phyloP scores from a whole-genome alignment of 2,113 vertebrate genomes.

The Larimichthys crocea region DNA sequence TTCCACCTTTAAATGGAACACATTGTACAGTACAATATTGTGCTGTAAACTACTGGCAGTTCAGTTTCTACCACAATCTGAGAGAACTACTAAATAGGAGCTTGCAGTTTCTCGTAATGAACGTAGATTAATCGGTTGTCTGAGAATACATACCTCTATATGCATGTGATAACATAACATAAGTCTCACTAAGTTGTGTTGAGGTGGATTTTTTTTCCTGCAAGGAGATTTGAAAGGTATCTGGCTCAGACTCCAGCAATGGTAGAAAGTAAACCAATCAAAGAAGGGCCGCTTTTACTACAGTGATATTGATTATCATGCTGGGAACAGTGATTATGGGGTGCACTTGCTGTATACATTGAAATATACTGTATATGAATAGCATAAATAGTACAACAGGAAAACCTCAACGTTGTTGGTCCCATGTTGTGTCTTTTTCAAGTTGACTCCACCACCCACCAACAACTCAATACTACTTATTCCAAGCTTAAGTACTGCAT shows the following conservation, averaged over 20 bases:
- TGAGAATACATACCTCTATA: not conserved
- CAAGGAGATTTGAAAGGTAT: not conserved
- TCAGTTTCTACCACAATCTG: not conserved
- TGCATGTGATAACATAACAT: not conserved
- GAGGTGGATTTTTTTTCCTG: not conserved
- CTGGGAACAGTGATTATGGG: not conserved
- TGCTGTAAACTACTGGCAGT: slow-evolving; percentile 11
- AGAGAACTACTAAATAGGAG: not conserved
- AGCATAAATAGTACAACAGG: not conserved
- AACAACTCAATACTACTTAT: not conserved
- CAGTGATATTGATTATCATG: not conserved
- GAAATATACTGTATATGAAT: not conserved
- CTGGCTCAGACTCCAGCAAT: not conserved
- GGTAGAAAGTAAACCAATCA: not conserved
- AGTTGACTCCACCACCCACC: not conserved
- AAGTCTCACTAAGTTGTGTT: not conserved
- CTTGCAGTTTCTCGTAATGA: not conserved
- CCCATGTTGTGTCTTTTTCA: not conserved
- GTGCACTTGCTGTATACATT: not conserved
- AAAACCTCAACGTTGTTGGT: not conserved
- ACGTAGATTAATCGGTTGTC: not conserved
- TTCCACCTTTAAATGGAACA: not conserved
- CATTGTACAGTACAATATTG: not conserved
- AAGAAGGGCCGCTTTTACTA: not conserved
- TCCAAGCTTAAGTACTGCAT: not conserved